A percentile compares a stretch with the other conserved stretches of the same genome.
Evolutionary conservation across 2,113 vertebrate species (phyloP).

Genomic region (Oceanites oceanicus): DNA sequence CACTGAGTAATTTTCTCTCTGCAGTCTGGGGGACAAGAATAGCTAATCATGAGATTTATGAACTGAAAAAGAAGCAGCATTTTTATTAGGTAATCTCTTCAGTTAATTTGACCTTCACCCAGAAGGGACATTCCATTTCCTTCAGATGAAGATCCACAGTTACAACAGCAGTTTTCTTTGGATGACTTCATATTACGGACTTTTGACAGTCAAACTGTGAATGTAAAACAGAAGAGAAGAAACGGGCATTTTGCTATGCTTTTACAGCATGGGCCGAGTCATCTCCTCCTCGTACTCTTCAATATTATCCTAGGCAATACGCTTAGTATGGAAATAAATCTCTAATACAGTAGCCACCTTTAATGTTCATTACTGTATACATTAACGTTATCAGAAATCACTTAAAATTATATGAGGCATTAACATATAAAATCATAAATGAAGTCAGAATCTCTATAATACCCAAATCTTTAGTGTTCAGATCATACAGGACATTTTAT

Average conservation of each 20-base stretch:
- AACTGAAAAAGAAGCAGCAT: not conserved
- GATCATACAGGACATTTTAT: too few relatives aligned
- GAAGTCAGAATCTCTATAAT: not conserved
- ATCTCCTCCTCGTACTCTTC: not conserved
- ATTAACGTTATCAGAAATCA: not conserved
- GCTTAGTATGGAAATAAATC: fast-evolving
- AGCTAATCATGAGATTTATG: not conserved
- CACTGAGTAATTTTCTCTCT: not conserved
- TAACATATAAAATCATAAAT: not conserved
- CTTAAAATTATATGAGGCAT: too few relatives aligned
- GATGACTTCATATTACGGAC: too few relatives aligned
- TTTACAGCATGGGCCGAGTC: too few relatives aligned
- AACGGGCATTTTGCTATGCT: too few relatives aligned
- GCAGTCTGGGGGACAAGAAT: not conserved
- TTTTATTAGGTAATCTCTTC: not conserved
- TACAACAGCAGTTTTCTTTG: not conserved
- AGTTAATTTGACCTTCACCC: not conserved
- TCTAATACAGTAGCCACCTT: too few relatives aligned
- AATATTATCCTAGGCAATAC: too few relatives aligned
- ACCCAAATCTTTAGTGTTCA: not conserved
- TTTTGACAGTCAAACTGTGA: too few relatives aligned
- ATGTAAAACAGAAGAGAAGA: not conserved
- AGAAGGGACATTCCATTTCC: not conserved
- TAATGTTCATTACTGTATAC: too few relatives aligned
- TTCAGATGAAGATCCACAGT: not conserved